A percentile compares a stretch with the other conserved stretches of the same genome.
These are phyloP conservation scores for Tokudaia muenninki DNA, from an alignment of 2,797 vertebrate genomes.

Conservation along the genomic window DNA sequence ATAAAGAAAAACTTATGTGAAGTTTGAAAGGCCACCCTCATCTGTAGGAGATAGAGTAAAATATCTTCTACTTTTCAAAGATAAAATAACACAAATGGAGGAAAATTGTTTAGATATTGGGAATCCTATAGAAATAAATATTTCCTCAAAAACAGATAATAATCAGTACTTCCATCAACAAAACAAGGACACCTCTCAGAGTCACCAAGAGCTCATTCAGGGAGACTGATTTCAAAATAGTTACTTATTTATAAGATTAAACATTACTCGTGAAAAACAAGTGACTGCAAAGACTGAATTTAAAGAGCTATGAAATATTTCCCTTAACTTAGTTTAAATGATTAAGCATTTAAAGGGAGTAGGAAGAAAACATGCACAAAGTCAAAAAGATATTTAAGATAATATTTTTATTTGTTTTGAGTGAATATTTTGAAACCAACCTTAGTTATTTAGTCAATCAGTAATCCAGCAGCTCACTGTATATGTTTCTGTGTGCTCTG, in stretches of 20 bases:
- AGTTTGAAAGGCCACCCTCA: background rate
- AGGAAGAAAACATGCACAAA: background rate
- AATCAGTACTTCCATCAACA: background rate
- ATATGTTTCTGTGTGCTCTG: background rate
- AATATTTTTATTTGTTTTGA: background rate
- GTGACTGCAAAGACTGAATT: background rate
- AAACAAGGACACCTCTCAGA: background rate
- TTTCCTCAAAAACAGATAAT: background rate
- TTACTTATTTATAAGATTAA: background rate
- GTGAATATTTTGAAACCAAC: background rate
- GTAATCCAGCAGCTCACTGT: background rate
- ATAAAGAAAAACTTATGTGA: background rate
- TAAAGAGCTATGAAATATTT: background rate
- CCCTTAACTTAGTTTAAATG: background rate
- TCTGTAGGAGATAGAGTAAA: background rate
- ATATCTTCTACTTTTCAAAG: background rate
- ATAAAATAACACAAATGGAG: background rate
- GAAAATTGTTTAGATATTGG: background rate
- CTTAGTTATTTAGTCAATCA: background rate
- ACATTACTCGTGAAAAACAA: background rate
- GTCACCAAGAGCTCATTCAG: background rate
- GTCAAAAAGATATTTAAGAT: background rate
- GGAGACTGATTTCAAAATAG: background rate
- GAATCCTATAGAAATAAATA: background rate
- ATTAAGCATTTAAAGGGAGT: rapidly evolving